Evolutionary conservation across 2,888 invertebrate species (phyloP).

Genomic region (Xestia ashworthii): DNA sequence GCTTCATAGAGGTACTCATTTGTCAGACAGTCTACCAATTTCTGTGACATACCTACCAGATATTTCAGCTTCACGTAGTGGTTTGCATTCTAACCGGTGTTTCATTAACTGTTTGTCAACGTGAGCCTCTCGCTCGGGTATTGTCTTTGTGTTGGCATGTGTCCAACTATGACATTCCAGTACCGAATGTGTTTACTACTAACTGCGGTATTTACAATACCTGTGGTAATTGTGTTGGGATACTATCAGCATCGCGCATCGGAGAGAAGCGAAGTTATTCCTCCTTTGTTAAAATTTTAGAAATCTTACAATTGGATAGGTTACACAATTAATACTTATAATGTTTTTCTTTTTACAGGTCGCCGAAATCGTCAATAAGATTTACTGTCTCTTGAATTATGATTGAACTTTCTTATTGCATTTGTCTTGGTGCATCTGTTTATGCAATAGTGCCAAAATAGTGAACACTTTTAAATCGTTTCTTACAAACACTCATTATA

Average conservation of each 20-base stretch:
- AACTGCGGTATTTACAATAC: conserved; percentile 3
- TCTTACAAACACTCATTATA: conserved; percentile 68
- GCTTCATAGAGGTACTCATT: not conserved
- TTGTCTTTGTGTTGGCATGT: conserved; percentile 25
- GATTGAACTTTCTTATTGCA: conserved; percentile 77
- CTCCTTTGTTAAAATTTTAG: not conserved
- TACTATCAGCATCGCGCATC: not conserved
- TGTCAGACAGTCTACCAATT: not conserved
- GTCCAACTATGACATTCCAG: conserved; percentile 28
- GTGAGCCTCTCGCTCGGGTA: conserved; percentile 25
- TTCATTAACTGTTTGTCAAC: conserved; percentile 20
- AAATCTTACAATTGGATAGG: not conserved
- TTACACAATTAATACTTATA: not conserved
- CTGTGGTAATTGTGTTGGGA: not conserved
- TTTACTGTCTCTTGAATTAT: conserved; percentile 65
- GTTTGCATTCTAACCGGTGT: conserved; percentile 12
- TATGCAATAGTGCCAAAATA: conserved; percentile 87
- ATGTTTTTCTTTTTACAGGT: conserved; percentile 77
- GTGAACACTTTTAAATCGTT: conserved; percentile 69
- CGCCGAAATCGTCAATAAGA: conserved; percentile 88
- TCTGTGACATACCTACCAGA: not conserved
- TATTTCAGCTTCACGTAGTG: conserved; percentile 13
- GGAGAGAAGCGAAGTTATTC: not conserved
- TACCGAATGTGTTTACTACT: conserved; percentile 23
- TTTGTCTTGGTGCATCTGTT: conserved; percentile 79